Percentiles rank a stretch among this genome's conserved stretches.
phyloP scores from a whole-genome alignment of 1,140 invertebrate genomes.

The Caenorhabditis inopinata region DNA sequence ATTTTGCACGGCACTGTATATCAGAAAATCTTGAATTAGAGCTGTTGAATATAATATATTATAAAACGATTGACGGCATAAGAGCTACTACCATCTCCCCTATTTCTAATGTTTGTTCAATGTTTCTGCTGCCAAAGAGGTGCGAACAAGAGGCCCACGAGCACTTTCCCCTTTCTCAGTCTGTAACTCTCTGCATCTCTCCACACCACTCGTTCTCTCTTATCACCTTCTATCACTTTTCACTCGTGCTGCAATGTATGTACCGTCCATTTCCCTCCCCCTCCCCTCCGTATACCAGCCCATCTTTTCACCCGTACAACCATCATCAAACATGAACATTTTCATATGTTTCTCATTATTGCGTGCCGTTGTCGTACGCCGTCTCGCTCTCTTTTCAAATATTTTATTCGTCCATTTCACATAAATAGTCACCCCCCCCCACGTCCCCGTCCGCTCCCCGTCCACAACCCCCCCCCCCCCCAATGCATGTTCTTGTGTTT shows the following conservation, averaged over 20 bases:
- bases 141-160: no score
- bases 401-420: not conserved
- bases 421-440: not conserved
- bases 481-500: no score
- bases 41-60: no score
- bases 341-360: slow-evolving; percentile 29
- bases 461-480: not conserved
- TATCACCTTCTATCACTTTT: not conserved
- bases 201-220: not conserved
- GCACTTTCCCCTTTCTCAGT: not conserved
- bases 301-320: not conserved
- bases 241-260: not conserved
- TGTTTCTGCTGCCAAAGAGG: no score
- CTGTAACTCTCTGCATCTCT: not conserved
- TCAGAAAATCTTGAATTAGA: no score
- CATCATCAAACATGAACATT: not conserved
- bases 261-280: not conserved
- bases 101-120: no score
- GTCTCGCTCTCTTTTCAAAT: not conserved
- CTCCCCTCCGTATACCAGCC: not conserved
- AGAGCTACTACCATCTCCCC: no score
- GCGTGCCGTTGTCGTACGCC: not conserved
- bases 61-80: no score
- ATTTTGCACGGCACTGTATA: no score
- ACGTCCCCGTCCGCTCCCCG: no score